Percentiles rank a stretch among this genome's conserved stretches.
These are phyloP conservation scores for Malthinus flaveolus DNA, from an alignment of 2,888 invertebrate species.

Conservation along the genomic window DNA sequence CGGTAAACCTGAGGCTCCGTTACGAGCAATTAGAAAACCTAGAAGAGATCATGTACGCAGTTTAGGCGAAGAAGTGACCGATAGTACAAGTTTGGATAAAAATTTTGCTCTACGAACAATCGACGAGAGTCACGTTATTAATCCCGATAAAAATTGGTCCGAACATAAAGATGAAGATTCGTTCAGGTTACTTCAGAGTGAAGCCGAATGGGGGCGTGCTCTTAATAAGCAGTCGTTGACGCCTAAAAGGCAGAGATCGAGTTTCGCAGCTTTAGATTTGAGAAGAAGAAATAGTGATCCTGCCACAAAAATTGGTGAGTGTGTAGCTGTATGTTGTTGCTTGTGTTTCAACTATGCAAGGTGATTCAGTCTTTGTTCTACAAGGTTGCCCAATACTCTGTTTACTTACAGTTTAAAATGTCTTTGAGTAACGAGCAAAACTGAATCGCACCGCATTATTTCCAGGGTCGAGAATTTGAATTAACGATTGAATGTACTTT, in stretches of 20 bases:
- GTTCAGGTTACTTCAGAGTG: conserved; percentile 27
- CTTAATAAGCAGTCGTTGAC: conserved; percentile 39
- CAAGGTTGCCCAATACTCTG: too few species aligned
- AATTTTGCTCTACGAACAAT: conserved; percentile 49
- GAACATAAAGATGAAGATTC: conserved; percentile 17
- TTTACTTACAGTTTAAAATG: too few species aligned
- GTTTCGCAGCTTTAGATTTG: conserved; percentile 57
- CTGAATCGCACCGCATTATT: too few species aligned
- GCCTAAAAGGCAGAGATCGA: conserved; percentile 53
- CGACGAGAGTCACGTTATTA: conserved; percentile 45
- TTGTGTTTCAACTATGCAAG: too few species aligned
- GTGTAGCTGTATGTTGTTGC: too few species aligned
- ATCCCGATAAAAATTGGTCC: conserved; percentile 10
- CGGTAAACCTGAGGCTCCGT: conserved; percentile 49
- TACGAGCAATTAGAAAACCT: conserved; percentile 44
- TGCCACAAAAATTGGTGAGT: conserved; percentile 56
- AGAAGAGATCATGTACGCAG: conserved; percentile 45
- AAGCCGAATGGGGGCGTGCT: conserved; percentile 31
- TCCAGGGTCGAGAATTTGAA: conserved; percentile 49
- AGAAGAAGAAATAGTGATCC: conserved; percentile 77
- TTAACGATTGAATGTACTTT: conserved; percentile 45
- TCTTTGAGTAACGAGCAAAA: too few species aligned
- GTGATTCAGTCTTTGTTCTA: too few species aligned
- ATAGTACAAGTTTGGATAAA: conserved; percentile 45
- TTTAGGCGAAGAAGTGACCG: conserved; percentile 59